Evolutionary conservation across 2,888 invertebrate genomes (phyloP).

Genomic region (Danaus chrysippus): DNA sequence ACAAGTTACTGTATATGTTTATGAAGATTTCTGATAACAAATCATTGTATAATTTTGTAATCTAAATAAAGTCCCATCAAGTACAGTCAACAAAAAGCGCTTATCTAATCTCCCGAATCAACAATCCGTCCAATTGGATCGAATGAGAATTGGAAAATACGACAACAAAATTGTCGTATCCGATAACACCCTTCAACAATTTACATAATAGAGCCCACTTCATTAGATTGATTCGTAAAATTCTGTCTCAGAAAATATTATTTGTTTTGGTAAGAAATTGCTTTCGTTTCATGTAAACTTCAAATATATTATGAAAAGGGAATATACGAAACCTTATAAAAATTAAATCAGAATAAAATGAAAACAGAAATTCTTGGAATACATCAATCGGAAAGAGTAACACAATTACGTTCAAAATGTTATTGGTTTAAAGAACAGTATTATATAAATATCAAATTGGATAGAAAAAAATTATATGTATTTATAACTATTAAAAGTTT

Average conservation of each 20-base stretch:
- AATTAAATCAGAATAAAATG: too few relatives aligned
- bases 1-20: too few relatives aligned
- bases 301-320: too few relatives aligned
- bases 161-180: conserved; percentile 53
- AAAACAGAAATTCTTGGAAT: too few relatives aligned
- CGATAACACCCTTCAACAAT: conserved; percentile 55
- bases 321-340: too few relatives aligned
- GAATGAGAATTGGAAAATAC: conserved; percentile 46
- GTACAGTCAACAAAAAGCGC: conserved; percentile 35
- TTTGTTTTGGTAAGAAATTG: conserved; percentile 8
- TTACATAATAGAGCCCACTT: conserved; percentile 65
- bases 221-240: conserved; percentile 44
- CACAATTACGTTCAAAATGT: too few relatives aligned
- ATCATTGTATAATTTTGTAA: conserved; percentile 30
- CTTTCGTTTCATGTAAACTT: not conserved
- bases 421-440: too few relatives aligned
- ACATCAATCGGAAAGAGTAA: too few relatives aligned
- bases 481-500: too few relatives aligned
- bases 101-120: conserved; percentile 42
- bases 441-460: too few relatives aligned
- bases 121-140: conserved; percentile 40
- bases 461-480: too few relatives aligned
- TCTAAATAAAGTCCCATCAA: conserved; percentile 28
- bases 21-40: conserved; percentile 20
- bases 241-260: conserved; percentile 7